phyloP scores from a whole-genome alignment of 2,113 vertebrate species.

The Gopherus flavomarginatus region DNA sequence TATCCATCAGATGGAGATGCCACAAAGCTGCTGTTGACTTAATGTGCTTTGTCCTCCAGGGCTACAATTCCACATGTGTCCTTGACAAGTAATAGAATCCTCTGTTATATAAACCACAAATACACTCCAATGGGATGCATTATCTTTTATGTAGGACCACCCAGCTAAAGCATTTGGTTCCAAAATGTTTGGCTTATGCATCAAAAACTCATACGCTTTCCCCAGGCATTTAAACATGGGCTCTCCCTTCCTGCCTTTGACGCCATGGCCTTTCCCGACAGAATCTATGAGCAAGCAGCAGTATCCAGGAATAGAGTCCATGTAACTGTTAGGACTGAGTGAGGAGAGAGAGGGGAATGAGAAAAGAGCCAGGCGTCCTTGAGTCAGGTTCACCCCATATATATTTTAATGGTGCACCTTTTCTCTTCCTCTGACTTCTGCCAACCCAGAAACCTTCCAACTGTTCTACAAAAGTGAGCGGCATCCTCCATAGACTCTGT shows the following conservation, averaged over 20 bases:
- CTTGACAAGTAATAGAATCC: neutral
- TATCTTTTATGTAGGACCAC: neutral
- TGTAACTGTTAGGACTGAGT: rapidly evolving
- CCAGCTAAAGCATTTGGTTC: neutral
- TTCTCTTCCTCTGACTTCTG: neutral
- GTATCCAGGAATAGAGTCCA: rapidly evolving
- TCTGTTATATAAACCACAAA: rapidly evolving
- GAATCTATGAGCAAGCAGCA: neutral
- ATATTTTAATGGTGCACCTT: neutral
- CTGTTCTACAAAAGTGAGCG: neutral
- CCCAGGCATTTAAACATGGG: rapidly evolving
- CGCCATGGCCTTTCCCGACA: neutral
- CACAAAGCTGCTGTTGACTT: neutral
- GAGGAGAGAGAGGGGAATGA: neutral
- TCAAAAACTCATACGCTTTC: neutral
- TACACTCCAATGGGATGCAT: neutral
- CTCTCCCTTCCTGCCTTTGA: neutral
- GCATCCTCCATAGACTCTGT: neutral
- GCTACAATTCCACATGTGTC: neutral
- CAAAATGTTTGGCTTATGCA: neutral
- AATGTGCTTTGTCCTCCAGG: rapidly evolving
- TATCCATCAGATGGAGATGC: neutral
- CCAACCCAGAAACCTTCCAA: rapidly evolving
- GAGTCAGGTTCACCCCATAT: neutral
- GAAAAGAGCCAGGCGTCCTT: neutral